Conservation (phyloP, 2,113 vertebrate species). For the Hydrolagus affinis region DNA sequence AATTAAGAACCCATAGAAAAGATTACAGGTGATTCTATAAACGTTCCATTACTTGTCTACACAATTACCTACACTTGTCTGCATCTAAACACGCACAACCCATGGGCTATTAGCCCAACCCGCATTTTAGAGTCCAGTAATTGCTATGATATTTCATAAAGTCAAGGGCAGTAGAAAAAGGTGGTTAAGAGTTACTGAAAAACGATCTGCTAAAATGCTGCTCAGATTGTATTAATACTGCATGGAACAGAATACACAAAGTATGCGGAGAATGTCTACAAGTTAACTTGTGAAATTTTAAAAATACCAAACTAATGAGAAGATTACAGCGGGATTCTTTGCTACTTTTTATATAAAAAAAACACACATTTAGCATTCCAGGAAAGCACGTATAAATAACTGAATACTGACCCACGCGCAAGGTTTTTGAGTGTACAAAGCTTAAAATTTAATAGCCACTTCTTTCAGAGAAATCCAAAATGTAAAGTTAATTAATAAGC, state of each 20-base stretch:
- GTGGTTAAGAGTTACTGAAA: neutral
- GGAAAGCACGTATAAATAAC: slow-evolving; percentile 59
- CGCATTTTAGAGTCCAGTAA: no score
- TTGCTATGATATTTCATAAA: neutral
- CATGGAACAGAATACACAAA: neutral
- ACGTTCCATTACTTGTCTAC: no score
- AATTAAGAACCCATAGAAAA: no score
- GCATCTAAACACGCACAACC: no score
- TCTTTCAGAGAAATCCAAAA: slow-evolving; percentile 66
- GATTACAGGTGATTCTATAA: no score
- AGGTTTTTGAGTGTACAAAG: slow-evolving; percentile 19
- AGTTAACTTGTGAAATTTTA: slow-evolving; percentile 26
- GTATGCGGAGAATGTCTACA: slow-evolving; percentile 15
- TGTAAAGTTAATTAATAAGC: slow-evolving; percentile 79
- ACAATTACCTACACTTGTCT: no score
- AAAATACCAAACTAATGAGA: slow-evolving; percentile 31
- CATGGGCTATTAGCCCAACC: no score
- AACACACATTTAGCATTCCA: slow-evolving; percentile 46
- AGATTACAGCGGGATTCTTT: slow-evolving; percentile 28
- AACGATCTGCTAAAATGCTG: slow-evolving; percentile 5
- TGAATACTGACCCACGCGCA: slow-evolving; percentile 55
- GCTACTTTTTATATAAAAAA: slow-evolving; percentile 6
- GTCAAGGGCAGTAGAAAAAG: neutral
- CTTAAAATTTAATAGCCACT: slow-evolving; percentile 59
- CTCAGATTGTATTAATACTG: slow-evolving; percentile 3